A percentile compares a stretch with the other conserved stretches of the same genome.
Evolutionary conservation across 1,140 invertebrate genomes (phyloP).

Genomic region (Musca vetustissima): DNA sequence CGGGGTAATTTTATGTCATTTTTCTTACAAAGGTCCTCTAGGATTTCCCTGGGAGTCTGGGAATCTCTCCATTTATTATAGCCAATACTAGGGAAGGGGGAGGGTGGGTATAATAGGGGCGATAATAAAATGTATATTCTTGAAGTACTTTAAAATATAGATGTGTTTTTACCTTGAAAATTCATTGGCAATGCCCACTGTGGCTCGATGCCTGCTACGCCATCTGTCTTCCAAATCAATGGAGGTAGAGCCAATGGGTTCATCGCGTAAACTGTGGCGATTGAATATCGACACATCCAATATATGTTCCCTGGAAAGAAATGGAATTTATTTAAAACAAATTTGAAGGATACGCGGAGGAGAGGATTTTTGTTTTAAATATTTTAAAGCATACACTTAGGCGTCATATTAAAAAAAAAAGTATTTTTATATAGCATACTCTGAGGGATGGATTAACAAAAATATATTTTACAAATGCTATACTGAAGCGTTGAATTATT

Average conservation of each 20-base stretch:
- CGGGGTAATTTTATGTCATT: slow-evolving; percentile 62
- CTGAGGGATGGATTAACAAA: too few species aligned
- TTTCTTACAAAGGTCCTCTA: slow-evolving; percentile 70
- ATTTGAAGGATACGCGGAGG: too few species aligned
- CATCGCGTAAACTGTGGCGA: slow-evolving; percentile 72
- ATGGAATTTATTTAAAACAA: too few species aligned
- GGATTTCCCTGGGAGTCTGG: slow-evolving; percentile 71
- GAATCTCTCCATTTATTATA: slow-evolving; percentile 80
- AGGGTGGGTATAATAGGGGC: neutral
- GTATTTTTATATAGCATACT: too few species aligned
- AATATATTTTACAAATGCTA: too few species aligned
- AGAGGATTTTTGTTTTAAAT: too few species aligned
- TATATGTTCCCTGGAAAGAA: slow-evolving; percentile 62
- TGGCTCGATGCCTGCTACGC: slow-evolving; percentile 75
- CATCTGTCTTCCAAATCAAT: slow-evolving; percentile 88
- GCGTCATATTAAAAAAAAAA: too few species aligned
- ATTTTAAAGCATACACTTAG: too few species aligned
- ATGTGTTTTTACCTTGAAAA: slow-evolving; percentile 64
- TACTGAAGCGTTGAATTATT: too few species aligned
- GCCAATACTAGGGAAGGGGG: slow-evolving; percentile 57
- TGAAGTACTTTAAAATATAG: too few species aligned
- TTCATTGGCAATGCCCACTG: slow-evolving; percentile 71
- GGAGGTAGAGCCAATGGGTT: slow-evolving; percentile 81
- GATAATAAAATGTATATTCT: too few species aligned
- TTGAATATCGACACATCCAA: slow-evolving; percentile 76